Evolutionary conservation across 1,140 invertebrate genomes (phyloP), one percentile per base, ranked within the genome.

Genomic region (Drosophila sulfurigaster): DNA sequence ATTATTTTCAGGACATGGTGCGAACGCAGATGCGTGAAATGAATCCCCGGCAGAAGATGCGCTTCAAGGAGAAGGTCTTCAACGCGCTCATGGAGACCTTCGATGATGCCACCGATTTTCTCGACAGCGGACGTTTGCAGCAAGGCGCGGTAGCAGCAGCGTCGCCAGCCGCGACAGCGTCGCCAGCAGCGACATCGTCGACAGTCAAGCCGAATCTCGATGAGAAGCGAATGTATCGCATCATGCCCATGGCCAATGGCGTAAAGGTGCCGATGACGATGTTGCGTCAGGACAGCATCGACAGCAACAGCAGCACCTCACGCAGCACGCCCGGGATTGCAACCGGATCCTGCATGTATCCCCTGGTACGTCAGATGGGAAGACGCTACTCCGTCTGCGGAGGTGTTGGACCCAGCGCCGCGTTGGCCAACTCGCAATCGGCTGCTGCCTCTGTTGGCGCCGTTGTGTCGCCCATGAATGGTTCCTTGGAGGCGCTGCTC

Each of bases 41-140:
- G 88, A 91, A 91, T 51, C 8, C 66, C 5, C 83, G 82, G 16
- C 88, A 91, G 58, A 91, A 91, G 56, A 20, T 91, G 48, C 70
- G 64, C 10, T 91, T 91, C 54, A 91, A 91, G 49, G 45, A 78
- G 16, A 91, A 91, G 52, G 68, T 91, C 0, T 80, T 85, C 5
- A 41, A 85, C 7, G 56, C 88, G 0, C 15, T 91, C 0, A 86
- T 81, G 81, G 88, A 91, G 57, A 91, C 79, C 2, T 91, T 91
- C 11, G 89, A 91, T 3, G 89, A 85, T 62, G 81, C 71, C 52
- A 83, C 73, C n/a, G 83, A 88, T 30, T 88, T 91, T 13, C 85
- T 85, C 0, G 35, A 10, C 10, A 60, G 59, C n/a, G 78, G 81
- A 0, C 78, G 89, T 1, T 48, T 72, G n/a, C 85, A 89, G 56